Conservation (phyloP, 2,113 vertebrate species). For the Indicator maculatus region DNA sequence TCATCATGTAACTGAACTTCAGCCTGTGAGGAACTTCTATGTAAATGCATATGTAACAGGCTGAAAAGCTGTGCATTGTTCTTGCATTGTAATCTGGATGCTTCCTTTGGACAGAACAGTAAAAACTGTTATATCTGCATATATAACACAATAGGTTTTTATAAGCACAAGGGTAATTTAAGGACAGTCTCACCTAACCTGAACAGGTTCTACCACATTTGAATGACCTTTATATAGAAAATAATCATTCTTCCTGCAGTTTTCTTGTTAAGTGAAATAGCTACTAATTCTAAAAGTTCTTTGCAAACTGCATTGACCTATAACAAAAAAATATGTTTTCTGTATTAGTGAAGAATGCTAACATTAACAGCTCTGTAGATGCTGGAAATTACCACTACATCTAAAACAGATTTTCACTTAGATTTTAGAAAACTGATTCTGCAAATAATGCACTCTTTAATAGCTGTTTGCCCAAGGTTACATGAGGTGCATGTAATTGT, state of each 20-base stretch:
- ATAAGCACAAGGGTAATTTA: not conserved
- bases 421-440: not conserved
- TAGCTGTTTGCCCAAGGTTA: not conserved
- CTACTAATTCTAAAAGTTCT: not conserved
- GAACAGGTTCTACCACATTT: not conserved
- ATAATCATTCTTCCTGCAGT: not conserved
- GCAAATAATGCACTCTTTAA: fast-evolving
- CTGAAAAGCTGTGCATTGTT: not conserved
- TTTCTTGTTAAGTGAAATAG: not conserved
- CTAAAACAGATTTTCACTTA: not conserved
- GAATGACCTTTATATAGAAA: not conserved
- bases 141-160: not conserved
- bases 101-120: not conserved
- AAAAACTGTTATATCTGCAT: not conserved
- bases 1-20: not conserved
- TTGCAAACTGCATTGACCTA: not conserved
- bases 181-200: not conserved
- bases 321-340: not conserved
- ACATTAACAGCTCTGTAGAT: not conserved
- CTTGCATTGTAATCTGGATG: not conserved
- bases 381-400: not conserved
- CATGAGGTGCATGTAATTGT: not conserved
- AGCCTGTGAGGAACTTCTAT: not conserved
- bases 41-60: not conserved
- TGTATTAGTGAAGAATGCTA: not conserved